Conservation (phyloP, 2,797 vertebrate species). For the Epinephelus malabaricus region DNA sequence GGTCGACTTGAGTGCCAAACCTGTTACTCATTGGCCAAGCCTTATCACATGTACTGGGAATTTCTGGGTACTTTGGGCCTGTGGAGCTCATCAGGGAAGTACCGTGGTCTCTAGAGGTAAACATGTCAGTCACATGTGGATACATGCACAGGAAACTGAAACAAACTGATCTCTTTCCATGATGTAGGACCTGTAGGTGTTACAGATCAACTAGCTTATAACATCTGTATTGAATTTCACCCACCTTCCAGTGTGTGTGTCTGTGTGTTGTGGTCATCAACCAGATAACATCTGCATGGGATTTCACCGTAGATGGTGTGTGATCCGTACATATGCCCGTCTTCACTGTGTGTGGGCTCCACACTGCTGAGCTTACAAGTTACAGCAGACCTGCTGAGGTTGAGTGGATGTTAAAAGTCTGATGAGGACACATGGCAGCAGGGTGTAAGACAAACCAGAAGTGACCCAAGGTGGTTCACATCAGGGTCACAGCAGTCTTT, state of each 20-base stretch:
- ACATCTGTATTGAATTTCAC: constrained; percentile 58
- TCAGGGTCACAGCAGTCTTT: constrained; percentile 63
- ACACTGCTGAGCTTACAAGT: constrained; percentile 27
- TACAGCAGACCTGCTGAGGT: constrained; percentile 50
- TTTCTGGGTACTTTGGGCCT: constrained; percentile 52
- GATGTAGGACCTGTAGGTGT: constrained; percentile 36
- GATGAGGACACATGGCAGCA: constrained; percentile 52
- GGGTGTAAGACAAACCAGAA: constrained; percentile 62
- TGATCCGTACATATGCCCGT: constrained; percentile 14
- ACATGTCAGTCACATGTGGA: constrained; percentile 63
- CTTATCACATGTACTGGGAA: constrained; percentile 73
- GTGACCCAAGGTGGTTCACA: constrained; percentile 69
- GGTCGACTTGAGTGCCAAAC: constrained; percentile 56
- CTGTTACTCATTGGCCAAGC: constrained; percentile 72
- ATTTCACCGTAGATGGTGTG: constrained; percentile 41
- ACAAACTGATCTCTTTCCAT: constrained; percentile 43
- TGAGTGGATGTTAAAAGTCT: constrained; percentile 51
- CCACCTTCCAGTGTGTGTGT: neutral
- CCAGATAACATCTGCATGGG: constrained; percentile 54
- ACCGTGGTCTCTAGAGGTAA: constrained; percentile 55
- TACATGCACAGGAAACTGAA: constrained; percentile 26
- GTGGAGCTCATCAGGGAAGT: constrained; percentile 65
- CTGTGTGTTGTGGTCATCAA: constrained; percentile 25
- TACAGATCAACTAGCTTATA: constrained; percentile 34
- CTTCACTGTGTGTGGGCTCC: constrained; percentile 52